phyloP scores from a whole-genome alignment of 2,113 vertebrate species.

The Bubo blakistoni region DNA sequence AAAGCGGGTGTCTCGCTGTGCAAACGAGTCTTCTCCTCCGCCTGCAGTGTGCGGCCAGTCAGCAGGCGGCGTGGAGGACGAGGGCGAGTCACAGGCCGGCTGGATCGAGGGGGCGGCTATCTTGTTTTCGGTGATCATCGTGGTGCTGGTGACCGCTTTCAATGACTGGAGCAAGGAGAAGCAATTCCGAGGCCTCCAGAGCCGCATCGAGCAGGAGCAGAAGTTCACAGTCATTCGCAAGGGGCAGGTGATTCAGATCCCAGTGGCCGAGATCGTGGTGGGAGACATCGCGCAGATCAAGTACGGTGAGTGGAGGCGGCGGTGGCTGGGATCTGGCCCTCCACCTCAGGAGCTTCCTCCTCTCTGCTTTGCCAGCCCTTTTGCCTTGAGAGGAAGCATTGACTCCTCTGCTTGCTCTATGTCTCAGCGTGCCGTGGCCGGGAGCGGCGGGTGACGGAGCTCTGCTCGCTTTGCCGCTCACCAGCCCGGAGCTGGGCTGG shows the following conservation, averaged over 20 bases:
- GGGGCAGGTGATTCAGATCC: constrained; percentile 95
- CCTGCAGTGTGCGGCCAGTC: constrained; percentile 78
- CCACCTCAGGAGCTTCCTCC: not conserved
- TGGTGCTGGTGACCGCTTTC: constrained; percentile 96
- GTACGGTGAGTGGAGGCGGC: constrained; percentile 79
- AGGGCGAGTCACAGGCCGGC: constrained; percentile 88
- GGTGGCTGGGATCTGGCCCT: not conserved
- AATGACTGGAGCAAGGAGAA: constrained; percentile 99
- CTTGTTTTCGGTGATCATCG: constrained; percentile 92
- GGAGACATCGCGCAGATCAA: constrained; percentile 97
- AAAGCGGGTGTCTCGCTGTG: accelerated
- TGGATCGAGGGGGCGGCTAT: constrained; percentile 98
- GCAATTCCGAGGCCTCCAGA: constrained; percentile 96
- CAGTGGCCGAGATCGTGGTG: constrained; percentile 90
- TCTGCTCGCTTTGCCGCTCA: not conserved
- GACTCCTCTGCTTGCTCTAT: accelerated
- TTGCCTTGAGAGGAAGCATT: accelerated
- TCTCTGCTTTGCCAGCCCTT: not conserved
- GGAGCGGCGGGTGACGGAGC: not conserved
- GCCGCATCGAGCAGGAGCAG: constrained; percentile 94
- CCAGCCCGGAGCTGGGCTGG: not conserved
- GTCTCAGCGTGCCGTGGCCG: accelerated
- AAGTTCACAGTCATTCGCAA: constrained; percentile 96
- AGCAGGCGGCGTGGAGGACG: constrained; percentile 74
- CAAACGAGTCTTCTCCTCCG: not conserved